phyloP scores from a whole-genome alignment of 2,113 vertebrate genomes.

The Hydrolagus affinis region DNA sequence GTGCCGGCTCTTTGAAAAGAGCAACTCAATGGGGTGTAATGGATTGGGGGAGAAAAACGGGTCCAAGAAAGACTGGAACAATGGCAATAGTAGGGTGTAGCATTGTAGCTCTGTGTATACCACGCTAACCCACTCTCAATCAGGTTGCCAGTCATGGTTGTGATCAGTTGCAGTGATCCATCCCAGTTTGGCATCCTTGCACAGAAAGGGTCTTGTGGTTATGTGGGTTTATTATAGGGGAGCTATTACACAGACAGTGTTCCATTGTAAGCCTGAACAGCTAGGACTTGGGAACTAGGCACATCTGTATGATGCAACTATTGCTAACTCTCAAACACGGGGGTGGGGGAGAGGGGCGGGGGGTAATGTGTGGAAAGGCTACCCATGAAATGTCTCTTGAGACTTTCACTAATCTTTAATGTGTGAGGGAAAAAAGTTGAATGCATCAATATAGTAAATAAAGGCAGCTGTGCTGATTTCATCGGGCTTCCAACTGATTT shows the following conservation, averaged over 20 bases:
- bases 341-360: not conserved
- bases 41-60: too few species aligned
- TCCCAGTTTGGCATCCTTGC: not conserved
- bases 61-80: too few species aligned
- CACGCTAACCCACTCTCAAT: not conserved
- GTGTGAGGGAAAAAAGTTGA: not conserved
- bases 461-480: not conserved
- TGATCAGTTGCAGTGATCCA: not conserved
- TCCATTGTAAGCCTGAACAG: conserved; percentile 4
- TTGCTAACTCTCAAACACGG: not conserved
- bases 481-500: too few species aligned
- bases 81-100: not conserved
- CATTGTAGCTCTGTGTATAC: not conserved
- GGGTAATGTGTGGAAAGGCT: not conserved
- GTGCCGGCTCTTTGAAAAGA: too few species aligned
- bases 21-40: not conserved
- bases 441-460: not conserved
- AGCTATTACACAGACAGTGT: conserved; percentile 8
- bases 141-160: not conserved
- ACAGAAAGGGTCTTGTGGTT: conserved; percentile 22
- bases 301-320: conserved; percentile 9
- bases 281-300: not conserved
- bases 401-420: not conserved
- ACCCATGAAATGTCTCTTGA: not conserved
- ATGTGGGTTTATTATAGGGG: not conserved